A percentile compares a stretch with the other conserved stretches of the same genome.
Conservation (phyloP, 2,797 vertebrate species). For the Monodelphis domestica region DNA sequence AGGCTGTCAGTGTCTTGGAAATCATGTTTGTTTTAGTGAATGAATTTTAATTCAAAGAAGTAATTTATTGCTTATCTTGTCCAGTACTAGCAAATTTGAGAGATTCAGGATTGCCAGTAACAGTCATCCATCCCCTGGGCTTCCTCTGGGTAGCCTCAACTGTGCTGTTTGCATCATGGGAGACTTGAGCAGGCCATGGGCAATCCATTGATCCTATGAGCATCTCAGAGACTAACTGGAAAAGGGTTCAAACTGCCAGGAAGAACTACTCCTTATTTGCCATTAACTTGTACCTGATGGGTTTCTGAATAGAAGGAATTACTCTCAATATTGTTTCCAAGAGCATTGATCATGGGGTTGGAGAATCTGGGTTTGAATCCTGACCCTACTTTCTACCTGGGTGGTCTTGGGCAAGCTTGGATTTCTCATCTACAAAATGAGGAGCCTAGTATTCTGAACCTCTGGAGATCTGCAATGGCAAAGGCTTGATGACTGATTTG, state of each 20-base stretch:
- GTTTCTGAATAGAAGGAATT: background rate
- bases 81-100: background rate
- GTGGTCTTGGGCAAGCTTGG: background rate
- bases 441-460: background rate
- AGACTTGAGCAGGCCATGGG: background rate
- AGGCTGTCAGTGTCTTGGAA: background rate
- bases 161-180: constrained; percentile 2
- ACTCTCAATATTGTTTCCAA: background rate
- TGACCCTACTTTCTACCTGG: background rate
- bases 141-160: background rate
- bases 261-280: background rate
- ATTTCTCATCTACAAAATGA: background rate
- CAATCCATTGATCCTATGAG: background rate
- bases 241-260: background rate
- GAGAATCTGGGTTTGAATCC: background rate
- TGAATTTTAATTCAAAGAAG: background rate
- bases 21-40: background rate
- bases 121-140: background rate
- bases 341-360: background rate
- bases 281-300: background rate
- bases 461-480: background rate
- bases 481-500: background rate
- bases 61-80: background rate
- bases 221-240: background rate
- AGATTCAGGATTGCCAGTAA: background rate